These are phyloP conservation scores for Anhinga anhinga DNA, from an alignment of 2,113 vertebrate genomes.

Conservation along the genomic window DNA sequence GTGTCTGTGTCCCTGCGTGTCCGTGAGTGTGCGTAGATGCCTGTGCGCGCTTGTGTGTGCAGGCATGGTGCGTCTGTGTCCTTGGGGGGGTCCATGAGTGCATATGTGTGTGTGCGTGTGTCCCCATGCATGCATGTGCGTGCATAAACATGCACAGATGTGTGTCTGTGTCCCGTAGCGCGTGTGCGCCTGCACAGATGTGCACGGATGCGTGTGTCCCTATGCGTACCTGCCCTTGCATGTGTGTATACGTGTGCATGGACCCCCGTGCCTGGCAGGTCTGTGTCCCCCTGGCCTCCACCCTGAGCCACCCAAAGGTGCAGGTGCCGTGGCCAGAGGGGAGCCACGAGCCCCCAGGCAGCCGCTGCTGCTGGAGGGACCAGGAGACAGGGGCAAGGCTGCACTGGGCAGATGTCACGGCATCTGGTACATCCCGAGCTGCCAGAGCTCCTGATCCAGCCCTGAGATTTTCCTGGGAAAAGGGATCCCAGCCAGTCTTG, in stretches of 20 bases:
- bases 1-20: neutral
- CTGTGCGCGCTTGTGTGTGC: neutral
- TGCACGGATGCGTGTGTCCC: no score
- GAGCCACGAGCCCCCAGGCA: fast-evolving
- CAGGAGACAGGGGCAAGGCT: fast-evolving
- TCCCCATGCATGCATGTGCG: neutral
- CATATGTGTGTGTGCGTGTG: no score
- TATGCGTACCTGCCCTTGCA: no score
- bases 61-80: neutral
- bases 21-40: fast-evolving
- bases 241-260: no score
- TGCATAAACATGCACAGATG: fast-evolving
- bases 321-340: fast-evolving
- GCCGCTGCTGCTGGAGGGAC: neutral
- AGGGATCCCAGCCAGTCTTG: neutral
- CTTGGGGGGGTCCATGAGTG: no score
- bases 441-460: neutral
- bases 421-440: fast-evolving
- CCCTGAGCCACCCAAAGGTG: neutral
- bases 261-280: neutral
- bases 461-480: neutral
- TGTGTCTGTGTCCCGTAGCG: neutral
- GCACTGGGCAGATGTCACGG: fast-evolving
- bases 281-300: fast-evolving
- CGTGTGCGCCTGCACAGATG: fast-evolving